Evolutionary conservation across 2,888 invertebrate species (phyloP).

Genomic region (Trissolcus brochymenae): DNA sequence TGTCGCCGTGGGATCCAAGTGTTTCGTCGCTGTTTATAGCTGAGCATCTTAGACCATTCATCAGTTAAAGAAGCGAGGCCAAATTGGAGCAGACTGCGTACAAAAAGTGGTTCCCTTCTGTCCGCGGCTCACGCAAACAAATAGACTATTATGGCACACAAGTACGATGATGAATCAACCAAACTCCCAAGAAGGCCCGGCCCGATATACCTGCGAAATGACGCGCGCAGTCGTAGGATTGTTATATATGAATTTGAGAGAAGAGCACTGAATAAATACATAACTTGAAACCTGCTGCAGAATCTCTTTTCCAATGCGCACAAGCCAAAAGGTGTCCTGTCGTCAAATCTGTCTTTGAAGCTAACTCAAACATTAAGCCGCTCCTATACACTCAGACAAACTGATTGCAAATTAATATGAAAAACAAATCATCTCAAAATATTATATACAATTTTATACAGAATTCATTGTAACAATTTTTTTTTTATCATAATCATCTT

Average conservation of each 20-base stretch:
- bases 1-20: conserved; percentile 8
- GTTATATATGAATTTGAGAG: conserved; percentile 22
- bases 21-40: conserved; percentile 19
- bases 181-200: conserved; percentile 29
- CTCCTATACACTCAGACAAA: no score
- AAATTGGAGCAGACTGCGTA: conserved; percentile 45
- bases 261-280: conserved; percentile 18
- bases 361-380: background rate
- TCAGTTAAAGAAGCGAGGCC: conserved; percentile 36
- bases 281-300: conserved; percentile 27
- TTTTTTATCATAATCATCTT: background rate
- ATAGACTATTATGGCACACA: conserved; percentile 47
- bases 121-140: conserved; percentile 50
- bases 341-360: conserved; percentile 46
- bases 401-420: no score
- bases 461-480: no score
- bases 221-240: conserved; percentile 38
- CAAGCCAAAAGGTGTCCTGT: conserved; percentile 15
- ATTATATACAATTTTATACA: no score
- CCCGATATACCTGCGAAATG: conserved; percentile 40
- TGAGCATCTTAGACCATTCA: conserved; percentile 38
- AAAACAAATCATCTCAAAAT: no score
- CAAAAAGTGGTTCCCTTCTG: conserved; percentile 52
- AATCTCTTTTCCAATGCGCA: conserved; percentile 51
- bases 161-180: conserved; percentile 58